phyloP scores from a whole-genome alignment of 2,888 invertebrate species.

The Drosophila nigricruria region DNA sequence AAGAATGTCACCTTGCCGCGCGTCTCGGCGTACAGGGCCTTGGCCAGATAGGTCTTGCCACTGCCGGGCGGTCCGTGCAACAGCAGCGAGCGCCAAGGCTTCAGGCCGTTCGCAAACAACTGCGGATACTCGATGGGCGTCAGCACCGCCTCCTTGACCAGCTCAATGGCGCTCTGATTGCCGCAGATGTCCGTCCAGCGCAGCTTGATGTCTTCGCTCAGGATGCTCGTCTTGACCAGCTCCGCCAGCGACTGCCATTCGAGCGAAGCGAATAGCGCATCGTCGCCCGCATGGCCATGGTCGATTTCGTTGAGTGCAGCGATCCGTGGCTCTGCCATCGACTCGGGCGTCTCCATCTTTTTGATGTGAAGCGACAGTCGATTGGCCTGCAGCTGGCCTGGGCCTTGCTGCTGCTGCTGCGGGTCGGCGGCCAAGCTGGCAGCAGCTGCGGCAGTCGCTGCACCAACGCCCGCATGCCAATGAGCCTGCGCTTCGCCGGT shows the following conservation, averaged over 20 bases:
- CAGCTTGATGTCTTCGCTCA: slow-evolving; percentile 87
- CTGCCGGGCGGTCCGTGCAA: slow-evolving; percentile 88
- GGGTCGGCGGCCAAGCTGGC: slow-evolving; percentile 33
- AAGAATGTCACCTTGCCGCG: slow-evolving; percentile 91
- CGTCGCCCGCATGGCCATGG: slow-evolving; percentile 66
- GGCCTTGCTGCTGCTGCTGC: slow-evolving; percentile 33
- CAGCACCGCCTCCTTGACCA: slow-evolving; percentile 94
- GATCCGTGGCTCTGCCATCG: slow-evolving; percentile 28
- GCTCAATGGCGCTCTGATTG: slow-evolving; percentile 90
- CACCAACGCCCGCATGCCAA: slow-evolving; percentile 62
- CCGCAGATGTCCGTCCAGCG: slow-evolving; percentile 94
- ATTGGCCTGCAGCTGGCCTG: slow-evolving; percentile 40
- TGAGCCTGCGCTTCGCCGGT: slow-evolving; percentile 43
- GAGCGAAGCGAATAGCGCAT: slow-evolving; percentile 65
- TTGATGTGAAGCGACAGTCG: slow-evolving; percentile 71
- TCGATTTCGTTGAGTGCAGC: slow-evolving; percentile 69
- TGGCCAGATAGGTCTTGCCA: slow-evolving; percentile 95
- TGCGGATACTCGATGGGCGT: slow-evolving; percentile 92
- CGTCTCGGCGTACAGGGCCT: slow-evolving; percentile 94
- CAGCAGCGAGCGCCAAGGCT: slow-evolving; percentile 94
- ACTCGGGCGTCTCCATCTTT: slow-evolving; percentile 63
- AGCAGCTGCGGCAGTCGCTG: slow-evolving; percentile 46
- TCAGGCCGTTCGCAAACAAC: slow-evolving; percentile 88
- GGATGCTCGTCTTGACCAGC: slow-evolving; percentile 85
- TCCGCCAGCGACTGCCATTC: slow-evolving; percentile 83